Conservation (phyloP, 2,888 invertebrate genomes). For the Gryllus longicercus region DNA sequence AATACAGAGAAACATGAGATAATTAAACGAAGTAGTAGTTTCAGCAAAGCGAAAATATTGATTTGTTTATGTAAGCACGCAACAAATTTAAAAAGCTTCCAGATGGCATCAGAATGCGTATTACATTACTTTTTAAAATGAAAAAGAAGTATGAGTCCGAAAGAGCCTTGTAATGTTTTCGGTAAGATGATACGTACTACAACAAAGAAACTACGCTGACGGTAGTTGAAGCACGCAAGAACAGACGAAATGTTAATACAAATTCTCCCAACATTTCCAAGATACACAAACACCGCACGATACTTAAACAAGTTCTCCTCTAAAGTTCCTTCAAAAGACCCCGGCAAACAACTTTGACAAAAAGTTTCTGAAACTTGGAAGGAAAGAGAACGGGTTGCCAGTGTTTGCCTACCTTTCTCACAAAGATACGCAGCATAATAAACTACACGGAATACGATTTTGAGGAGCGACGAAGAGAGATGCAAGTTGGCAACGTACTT, state of each 20-base stretch:
- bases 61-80: too few species aligned
- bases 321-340: constrained; percentile 2
- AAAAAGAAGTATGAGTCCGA: background rate
- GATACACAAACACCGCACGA: constrained; percentile 17
- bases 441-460: constrained; percentile 17
- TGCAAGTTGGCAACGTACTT: background rate
- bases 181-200: background rate
- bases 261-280: constrained; percentile 17
- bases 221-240: background rate
- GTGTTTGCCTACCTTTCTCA: constrained; percentile 8
- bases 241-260: constrained; percentile 17
- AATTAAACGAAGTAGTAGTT: too few species aligned
- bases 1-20: too few species aligned
- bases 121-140: too few species aligned
- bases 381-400: background rate
- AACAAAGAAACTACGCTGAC: background rate
- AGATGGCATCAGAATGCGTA: too few species aligned
- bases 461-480: background rate
- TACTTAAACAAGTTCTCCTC: constrained; percentile 9
- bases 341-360: constrained; percentile 2
- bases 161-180: background rate
- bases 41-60: too few species aligned
- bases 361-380: constrained; percentile 6
- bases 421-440: constrained; percentile 8
- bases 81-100: too few species aligned